A percentile compares a stretch with the other conserved stretches of the same genome.
Evolutionary conservation across 2,797 vertebrate species (phyloP).

Genomic region (Poeciliopsis paucimaculata): DNA sequence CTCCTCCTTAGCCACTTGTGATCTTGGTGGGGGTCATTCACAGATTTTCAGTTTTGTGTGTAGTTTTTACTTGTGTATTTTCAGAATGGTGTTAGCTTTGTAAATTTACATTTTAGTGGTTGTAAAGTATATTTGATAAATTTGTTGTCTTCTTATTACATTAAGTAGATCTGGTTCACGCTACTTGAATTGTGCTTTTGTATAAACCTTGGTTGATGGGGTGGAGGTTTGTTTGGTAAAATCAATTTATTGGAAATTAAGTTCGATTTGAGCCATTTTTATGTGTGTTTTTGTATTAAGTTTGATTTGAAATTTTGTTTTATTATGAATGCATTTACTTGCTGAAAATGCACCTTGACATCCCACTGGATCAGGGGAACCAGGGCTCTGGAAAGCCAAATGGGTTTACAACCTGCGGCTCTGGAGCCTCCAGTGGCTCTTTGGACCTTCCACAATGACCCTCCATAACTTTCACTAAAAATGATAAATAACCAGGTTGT

Average conservation of each 20-base stretch:
- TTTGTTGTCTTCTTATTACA: too few species aligned
- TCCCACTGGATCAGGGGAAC: too few species aligned
- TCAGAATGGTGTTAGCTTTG: background rate
- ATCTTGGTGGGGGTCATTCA: background rate
- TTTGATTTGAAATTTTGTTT: background rate
- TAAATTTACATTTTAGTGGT: background rate
- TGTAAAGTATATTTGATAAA: background rate
- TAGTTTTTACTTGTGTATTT: background rate
- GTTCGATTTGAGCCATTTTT: background rate
- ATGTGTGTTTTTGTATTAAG: background rate
- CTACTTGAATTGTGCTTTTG: background rate
- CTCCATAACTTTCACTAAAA: too few species aligned
- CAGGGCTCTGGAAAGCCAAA: too few species aligned
- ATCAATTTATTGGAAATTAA: background rate
- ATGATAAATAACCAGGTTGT: too few species aligned
- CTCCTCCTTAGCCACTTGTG: slow-evolving; percentile 12
- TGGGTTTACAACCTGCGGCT: too few species aligned
- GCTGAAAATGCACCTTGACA: too few species aligned
- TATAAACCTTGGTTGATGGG: background rate
- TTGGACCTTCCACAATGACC: too few species aligned
- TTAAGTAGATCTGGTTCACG: too few species aligned
- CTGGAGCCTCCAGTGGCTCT: too few species aligned
- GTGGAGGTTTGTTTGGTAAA: background rate
- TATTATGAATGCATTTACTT: background rate
- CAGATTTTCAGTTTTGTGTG: background rate